These are phyloP conservation scores for Panagrolaimus sp. DNA, from an alignment of 1,140 invertebrate genomes.

Conservation along the genomic window DNA sequence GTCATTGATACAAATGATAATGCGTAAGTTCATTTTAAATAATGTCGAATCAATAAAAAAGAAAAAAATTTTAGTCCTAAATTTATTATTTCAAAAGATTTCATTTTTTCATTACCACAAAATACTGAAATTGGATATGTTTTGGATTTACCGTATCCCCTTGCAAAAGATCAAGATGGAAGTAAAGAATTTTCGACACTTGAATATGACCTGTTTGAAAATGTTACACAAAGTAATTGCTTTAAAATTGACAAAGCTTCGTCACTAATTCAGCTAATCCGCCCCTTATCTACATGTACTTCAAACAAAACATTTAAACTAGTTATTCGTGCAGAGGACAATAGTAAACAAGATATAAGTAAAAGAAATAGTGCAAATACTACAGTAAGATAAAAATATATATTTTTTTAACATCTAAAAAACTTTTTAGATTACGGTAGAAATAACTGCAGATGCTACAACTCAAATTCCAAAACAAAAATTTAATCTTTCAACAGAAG, in stretches of 20 bases:
- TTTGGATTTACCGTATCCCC: constrained; percentile 9
- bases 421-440: constrained; percentile 1
- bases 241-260: constrained; percentile 8
- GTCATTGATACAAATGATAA: constrained; percentile 10
- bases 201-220: constrained; percentile 1
- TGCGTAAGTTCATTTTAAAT: background rate
- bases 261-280: background rate
- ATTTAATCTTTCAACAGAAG: background rate
- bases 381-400: constrained; percentile 8
- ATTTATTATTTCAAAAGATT: background rate
- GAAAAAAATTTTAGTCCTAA: background rate
- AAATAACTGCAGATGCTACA: background rate
- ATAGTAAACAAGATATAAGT: background rate
- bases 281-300: background rate
- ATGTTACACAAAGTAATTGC: background rate
- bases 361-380: background rate
- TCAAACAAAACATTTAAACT: background rate
- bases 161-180: constrained; percentile 11
- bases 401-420: no score
- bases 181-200: background rate
- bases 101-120: background rate
- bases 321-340: background rate
- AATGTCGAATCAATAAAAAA: no score
- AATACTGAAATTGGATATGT: constrained; percentile 2
- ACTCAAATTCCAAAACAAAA: background rate